Percentiles rank a stretch among this genome's conserved stretches.
Evolutionary conservation across 1,140 invertebrate genomes (phyloP).

Genomic region (Papilio machaon): DNA sequence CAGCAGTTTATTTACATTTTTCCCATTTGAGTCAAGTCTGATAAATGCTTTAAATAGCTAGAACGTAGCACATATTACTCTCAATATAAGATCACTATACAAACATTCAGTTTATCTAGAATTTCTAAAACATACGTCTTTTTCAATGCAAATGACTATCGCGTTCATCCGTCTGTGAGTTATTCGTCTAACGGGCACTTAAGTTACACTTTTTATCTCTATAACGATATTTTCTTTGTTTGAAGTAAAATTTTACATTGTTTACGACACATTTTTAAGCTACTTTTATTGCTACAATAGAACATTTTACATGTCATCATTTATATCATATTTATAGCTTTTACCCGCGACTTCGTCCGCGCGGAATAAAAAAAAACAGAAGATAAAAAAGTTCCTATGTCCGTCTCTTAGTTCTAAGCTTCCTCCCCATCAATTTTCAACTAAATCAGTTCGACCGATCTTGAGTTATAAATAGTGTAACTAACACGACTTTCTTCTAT

Average conservation of each 20-base stretch:
- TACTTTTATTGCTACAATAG: neutral
- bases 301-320: no score
- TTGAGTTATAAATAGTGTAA: no score
- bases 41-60: neutral
- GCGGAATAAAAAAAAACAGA: no score
- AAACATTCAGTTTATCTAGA: conserved; percentile 3
- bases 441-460: no score
- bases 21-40: neutral
- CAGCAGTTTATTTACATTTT: neutral
- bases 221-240: neutral
- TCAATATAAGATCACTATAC: neutral
- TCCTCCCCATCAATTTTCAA: no score
- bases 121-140: conserved; percentile 18
- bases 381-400: no score
- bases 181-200: conserved; percentile 6
- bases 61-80: neutral
- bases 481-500: no score
- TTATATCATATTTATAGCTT: no score
- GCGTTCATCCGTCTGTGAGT: neutral
- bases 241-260: neutral
- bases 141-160: conserved; percentile 20
- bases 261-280: neutral
- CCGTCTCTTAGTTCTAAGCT: no score
- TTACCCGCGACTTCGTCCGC: no score
- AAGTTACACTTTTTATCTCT: conserved; percentile 10